These are phyloP conservation scores for Pimpla rufipes DNA, from an alignment of 2,888 invertebrate genomes.

Conservation along the genomic window DNA sequence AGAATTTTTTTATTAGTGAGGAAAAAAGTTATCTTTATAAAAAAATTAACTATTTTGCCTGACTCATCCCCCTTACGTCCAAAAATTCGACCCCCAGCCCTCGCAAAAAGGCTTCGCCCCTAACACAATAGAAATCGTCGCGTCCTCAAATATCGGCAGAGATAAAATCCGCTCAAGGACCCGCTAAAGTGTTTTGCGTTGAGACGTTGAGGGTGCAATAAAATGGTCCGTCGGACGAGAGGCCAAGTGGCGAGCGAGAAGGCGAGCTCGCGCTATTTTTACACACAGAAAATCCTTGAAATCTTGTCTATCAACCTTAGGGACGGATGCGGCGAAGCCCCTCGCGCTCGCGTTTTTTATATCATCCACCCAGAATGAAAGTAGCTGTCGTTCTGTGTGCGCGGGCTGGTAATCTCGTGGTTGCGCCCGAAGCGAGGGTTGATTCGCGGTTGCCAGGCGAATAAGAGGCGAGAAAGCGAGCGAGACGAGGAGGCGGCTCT, in stretches of 20 bases:
- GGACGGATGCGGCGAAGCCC: constrained; percentile 27
- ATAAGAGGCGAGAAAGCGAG: constrained; percentile 31
- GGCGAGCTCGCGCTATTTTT: constrained; percentile 36
- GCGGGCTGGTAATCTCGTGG: constrained; percentile 36
- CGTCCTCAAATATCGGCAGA: neutral
- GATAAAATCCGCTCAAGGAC: neutral
- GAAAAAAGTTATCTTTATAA: no score
- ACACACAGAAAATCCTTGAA: constrained; percentile 48
- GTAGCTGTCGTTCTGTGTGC: constrained; percentile 1
- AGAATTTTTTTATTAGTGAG: no score
- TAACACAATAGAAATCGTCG: neutral
- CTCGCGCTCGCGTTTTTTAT: constrained; percentile 33
- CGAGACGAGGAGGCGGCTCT: constrained; percentile 6
- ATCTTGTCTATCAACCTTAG: constrained; percentile 42
- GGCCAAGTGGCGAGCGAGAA: constrained; percentile 5
- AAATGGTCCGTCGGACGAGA: constrained; percentile 1
- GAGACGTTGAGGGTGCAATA: constrained; percentile 14
- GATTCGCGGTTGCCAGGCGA: constrained; percentile 36
- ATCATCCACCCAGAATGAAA: constrained; percentile 9
- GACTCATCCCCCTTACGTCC: no score
- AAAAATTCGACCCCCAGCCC: no score
- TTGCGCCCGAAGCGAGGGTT: constrained; percentile 28
- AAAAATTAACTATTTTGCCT: no score
- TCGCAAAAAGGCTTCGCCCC: neutral
- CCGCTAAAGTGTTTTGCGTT: neutral